These are phyloP conservation scores for Lydus trimaculatus DNA, from an alignment of 2,888 invertebrate genomes.

Conservation along the genomic window DNA sequence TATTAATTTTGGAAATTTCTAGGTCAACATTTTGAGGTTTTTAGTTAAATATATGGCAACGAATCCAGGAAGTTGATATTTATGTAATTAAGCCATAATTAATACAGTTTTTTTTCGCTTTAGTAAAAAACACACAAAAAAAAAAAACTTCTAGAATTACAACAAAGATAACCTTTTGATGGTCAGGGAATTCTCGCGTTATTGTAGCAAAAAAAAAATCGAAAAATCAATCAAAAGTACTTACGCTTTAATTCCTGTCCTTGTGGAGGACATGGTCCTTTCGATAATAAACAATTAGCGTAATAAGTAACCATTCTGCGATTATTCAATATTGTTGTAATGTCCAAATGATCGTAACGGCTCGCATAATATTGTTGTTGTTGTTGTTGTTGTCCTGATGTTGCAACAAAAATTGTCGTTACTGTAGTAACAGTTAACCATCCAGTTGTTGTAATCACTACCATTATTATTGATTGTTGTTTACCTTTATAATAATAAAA, in stretches of 20 bases:
- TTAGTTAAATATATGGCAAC: background rate
- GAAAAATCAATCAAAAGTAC: conserved; percentile 48
- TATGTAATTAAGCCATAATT: background rate
- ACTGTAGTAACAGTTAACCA: background rate
- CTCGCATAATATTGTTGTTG: conserved; percentile 54
- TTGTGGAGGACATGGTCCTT: conserved; percentile 75
- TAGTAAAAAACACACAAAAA: background rate
- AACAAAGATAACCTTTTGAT: no score
- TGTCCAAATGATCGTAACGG: conserved; percentile 74
- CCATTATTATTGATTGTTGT: background rate
- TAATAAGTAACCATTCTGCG: conserved; percentile 75
- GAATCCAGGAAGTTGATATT: background rate
- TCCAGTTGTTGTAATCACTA: background rate
- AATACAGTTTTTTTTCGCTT: background rate
- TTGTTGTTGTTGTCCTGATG: background rate
- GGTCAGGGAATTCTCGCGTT: background rate
- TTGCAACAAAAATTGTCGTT: background rate
- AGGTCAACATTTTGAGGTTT: no score
- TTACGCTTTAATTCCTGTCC: conserved; percentile 76
- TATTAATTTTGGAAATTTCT: no score
- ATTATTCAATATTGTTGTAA: conserved; percentile 73
- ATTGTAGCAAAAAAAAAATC: no score
- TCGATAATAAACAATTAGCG: conserved; percentile 72
- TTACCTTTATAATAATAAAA: background rate
- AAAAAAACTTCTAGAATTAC: no score